Base-by-base conservation (phyloP, 1,140 invertebrate species). In the Vanessa tameamea region DNA sequence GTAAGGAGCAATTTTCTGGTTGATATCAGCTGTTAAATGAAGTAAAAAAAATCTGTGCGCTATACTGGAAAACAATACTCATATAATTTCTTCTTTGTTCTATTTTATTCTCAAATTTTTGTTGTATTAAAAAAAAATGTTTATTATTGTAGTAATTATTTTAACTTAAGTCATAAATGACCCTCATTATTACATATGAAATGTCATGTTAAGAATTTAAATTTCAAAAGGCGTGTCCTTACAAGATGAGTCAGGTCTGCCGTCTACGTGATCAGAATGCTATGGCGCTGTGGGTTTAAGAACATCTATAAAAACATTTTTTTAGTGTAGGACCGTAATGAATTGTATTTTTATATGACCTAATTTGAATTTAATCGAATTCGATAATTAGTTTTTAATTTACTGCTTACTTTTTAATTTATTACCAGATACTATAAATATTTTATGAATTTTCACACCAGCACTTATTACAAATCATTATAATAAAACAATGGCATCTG, bases 211-310 rank as follows among this genome's bases (percentile, higher is more conserved):
- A 57, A 72, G 71, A 86, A 83, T 86, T 85, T 80, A 82, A 86
- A 88, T 84, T 82, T 82, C 82, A 80, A 72, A 78, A 80, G 70
- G 67, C 70, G 73, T 72, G 51, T 67, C 76, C 70, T 78, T 64
- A 67, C 73, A 76, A 75, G 78, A 84, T 86, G 84, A 87, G 81
- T 86, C 84, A 81, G 83, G 77, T 81, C 81, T 76, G 78, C 73
- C 59, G 69, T 16, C 37, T 67, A 86, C 87, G 86, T 89, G 87
- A 86, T 79, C n/a, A 61, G 86, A 86, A 87, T 88, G 57, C 69
- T 53, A 64, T 55, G 15, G 51, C 23, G 23, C 14, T 16, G 72
- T 73, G 50, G 59, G 61, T 65, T 64, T 70, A 76, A 69, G 67
- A 70, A 48, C 48, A 69, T 61, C 73, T 70, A 76, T 78, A 76